These are phyloP conservation scores for Chaetorhynchus papuensis DNA, from an alignment of 2,113 vertebrate species.

Conservation along the genomic window DNA sequence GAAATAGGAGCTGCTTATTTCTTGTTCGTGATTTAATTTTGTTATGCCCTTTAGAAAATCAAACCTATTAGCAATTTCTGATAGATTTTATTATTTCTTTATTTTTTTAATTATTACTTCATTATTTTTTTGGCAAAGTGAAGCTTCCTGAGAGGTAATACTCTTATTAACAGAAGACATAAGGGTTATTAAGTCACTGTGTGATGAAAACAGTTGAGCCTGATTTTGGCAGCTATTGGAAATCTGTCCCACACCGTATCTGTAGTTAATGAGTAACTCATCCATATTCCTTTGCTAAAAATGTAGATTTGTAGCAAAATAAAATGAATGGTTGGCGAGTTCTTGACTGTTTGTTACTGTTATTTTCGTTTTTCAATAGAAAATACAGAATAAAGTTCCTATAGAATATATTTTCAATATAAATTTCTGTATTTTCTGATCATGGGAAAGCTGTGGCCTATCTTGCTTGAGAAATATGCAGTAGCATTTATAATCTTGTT, in stretches of 20 bases:
- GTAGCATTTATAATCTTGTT: not conserved
- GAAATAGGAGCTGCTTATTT: not conserved
- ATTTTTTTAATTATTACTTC: not conserved
- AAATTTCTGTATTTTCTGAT: not conserved
- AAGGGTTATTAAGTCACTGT: not conserved
- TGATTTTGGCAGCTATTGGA: not conserved
- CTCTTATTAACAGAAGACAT: not conserved
- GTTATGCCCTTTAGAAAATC: not conserved
- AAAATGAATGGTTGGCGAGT: not conserved
- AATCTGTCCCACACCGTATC: fast-evolving
- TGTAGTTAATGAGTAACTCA: not conserved
- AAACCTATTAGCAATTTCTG: not conserved
- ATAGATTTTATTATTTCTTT: not conserved
- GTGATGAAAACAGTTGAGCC: not conserved
- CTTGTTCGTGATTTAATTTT: not conserved
- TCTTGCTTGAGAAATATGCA: not conserved
- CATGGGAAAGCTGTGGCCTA: not conserved
- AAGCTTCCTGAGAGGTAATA: not conserved
- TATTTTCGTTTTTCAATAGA: not conserved
- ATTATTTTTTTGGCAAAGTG: not conserved
- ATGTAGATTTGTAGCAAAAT: not conserved
- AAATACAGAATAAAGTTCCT: not conserved
- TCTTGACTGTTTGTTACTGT: not conserved
- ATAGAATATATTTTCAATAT: not conserved
- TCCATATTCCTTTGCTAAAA: not conserved